phyloP scores from a whole-genome alignment of 2,888 invertebrate species.

The Cecidostiba fungosa region DNA sequence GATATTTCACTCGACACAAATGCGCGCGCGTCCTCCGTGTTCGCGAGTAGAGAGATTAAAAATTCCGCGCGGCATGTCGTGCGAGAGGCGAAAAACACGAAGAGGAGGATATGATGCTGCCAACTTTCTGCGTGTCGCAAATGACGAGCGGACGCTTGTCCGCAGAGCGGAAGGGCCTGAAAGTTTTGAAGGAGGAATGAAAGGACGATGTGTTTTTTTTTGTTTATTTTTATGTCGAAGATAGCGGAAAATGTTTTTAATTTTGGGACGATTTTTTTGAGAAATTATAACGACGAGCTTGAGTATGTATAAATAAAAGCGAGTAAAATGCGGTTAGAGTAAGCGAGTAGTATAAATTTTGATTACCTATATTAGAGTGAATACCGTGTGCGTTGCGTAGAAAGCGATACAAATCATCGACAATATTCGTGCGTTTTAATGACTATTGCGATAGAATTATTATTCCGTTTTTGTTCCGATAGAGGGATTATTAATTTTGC shows the following conservation, averaged over 20 bases:
- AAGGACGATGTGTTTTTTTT: background rate
- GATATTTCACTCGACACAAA: slow-evolving; percentile 47
- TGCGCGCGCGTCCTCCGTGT: slow-evolving; percentile 24
- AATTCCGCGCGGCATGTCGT: slow-evolving; percentile 57
- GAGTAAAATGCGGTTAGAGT: too few species aligned
- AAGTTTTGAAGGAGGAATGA: background rate
- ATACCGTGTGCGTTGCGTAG: background rate
- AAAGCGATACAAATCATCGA: background rate
- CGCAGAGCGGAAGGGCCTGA: background rate
- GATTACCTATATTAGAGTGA: too few species aligned
- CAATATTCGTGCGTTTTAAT: background rate
- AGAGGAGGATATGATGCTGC: background rate
- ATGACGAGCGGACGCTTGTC: slow-evolving; percentile 25
- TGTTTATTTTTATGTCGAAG: too few species aligned
- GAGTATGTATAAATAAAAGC: too few species aligned
- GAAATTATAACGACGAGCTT: background rate
- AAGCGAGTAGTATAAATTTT: too few species aligned
- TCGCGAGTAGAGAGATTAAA: slow-evolving; percentile 60
- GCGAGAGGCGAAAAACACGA: slow-evolving; percentile 53
- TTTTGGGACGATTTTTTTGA: background rate
- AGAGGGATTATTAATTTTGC: background rate
- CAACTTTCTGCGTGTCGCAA: slow-evolving; percentile 22
- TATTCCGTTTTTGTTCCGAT: background rate
- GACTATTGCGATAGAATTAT: background rate
- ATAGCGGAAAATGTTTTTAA: background rate